Evolutionary conservation across 2,797 vertebrate species (phyloP).

Genomic region (Mycteria americana): DNA sequence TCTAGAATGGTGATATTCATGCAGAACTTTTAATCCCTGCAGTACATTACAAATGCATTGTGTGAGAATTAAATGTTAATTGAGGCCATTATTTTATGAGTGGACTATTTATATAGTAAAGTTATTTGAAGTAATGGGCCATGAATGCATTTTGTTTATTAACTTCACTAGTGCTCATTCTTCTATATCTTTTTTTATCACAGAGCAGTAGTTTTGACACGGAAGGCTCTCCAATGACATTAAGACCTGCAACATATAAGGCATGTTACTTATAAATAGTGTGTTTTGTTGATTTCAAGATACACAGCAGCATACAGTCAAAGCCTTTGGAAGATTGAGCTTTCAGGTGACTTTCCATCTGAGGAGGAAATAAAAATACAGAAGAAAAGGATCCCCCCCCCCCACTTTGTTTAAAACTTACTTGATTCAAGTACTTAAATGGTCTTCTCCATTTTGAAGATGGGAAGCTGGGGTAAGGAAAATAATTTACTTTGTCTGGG

Average conservation of each 20-base stretch:
- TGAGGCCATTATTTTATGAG: constrained; percentile 53
- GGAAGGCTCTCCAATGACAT: background rate
- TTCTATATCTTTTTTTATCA: constrained; percentile 30
- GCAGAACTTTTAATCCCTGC: constrained; percentile 34
- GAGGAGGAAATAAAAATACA: background rate
- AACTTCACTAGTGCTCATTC: constrained; percentile 17
- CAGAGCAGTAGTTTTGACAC: background rate
- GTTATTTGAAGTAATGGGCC: constrained; percentile 62
- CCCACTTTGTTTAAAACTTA: background rate
- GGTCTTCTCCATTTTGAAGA: background rate
- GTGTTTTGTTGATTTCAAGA: background rate
- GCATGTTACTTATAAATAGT: background rate
- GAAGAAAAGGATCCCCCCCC: background rate
- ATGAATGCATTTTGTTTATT: constrained; percentile 65
- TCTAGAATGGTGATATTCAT: background rate
- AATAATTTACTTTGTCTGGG: background rate
- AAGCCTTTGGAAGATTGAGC: background rate
- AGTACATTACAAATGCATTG: constrained; percentile 26
- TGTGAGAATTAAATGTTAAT: constrained; percentile 58
- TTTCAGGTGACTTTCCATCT: background rate
- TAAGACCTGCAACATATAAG: background rate
- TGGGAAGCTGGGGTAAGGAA: background rate
- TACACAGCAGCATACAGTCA: background rate
- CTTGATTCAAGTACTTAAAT: background rate
- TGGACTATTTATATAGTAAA: constrained; percentile 54